Conservation (phyloP, 2,113 vertebrate species). For the Cardinalis cardinalis region DNA sequence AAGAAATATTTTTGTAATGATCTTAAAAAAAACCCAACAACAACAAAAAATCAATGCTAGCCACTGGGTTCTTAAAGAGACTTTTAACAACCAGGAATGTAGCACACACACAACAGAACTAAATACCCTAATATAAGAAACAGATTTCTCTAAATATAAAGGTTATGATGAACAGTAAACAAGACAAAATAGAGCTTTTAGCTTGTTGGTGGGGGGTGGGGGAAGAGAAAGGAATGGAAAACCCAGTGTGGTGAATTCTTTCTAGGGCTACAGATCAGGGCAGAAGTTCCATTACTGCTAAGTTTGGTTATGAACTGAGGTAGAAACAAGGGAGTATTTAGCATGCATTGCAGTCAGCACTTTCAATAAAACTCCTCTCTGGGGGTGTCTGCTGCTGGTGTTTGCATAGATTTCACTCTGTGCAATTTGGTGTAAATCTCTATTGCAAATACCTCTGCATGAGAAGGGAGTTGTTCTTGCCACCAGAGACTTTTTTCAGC, state of each 20-base stretch:
- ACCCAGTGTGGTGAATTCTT: background rate
- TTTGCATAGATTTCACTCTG: background rate
- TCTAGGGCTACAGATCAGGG: background rate
- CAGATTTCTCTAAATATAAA: constrained; percentile 5
- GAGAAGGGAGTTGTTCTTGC: background rate
- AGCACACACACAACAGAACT: background rate
- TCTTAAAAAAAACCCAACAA: background rate
- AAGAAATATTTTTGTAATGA: background rate
- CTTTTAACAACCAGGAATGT: background rate
- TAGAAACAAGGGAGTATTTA: background rate
- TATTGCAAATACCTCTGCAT: background rate
- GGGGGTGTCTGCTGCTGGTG: background rate
- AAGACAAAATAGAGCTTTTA: background rate
- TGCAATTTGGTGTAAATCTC: background rate
- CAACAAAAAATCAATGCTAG: background rate
- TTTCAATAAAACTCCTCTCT: background rate
- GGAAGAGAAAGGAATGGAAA: background rate
- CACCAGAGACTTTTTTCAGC: background rate
- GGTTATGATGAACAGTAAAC: background rate
- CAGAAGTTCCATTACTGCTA: background rate
- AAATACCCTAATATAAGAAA: background rate
- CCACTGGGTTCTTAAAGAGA: background rate
- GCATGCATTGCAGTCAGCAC: background rate
- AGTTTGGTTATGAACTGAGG: background rate
- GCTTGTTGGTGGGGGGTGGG: no score